phyloP scores from a whole-genome alignment of 2,113 vertebrate species.

The Sterna hirundo region DNA sequence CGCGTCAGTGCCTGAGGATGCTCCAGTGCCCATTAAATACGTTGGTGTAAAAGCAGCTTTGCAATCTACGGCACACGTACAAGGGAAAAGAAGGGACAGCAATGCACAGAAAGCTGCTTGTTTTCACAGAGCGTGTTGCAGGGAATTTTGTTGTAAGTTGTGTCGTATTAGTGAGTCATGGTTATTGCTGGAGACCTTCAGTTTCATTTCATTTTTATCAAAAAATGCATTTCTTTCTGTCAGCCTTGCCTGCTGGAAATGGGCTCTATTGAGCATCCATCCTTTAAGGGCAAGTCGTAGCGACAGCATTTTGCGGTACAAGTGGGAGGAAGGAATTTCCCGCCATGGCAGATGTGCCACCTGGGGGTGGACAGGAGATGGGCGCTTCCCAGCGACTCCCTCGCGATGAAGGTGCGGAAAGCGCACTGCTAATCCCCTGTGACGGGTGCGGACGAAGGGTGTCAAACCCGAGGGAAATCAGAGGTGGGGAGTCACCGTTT shows the following conservation, averaged over 20 bases:
- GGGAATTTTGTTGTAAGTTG: neutral
- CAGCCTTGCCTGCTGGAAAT: neutral
- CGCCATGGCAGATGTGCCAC: neutral
- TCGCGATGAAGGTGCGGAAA: neutral
- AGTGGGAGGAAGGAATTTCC: neutral
- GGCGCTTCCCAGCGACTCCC: neutral
- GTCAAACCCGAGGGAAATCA: neutral
- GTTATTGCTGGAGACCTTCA: neutral
- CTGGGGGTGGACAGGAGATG: neutral
- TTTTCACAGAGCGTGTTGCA: neutral
- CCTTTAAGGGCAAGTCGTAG: neutral
- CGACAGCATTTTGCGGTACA: neutral
- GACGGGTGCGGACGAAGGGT: neutral
- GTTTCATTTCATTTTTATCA: neutral
- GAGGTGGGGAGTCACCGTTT: neutral
- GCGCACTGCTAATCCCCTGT: neutral
- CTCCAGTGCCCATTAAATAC: neutral
- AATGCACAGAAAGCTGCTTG: neutral
- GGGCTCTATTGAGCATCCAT: neutral
- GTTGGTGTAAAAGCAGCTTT: neutral
- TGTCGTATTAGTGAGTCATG: neutral
- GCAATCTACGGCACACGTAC: neutral
- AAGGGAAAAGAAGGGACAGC: neutral
- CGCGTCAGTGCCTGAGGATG: neutral
- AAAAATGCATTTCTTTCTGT: neutral